Evolutionary conservation across 2,888 invertebrate genomes (phyloP).

Genomic region (Acholoe squamosa): DNA sequence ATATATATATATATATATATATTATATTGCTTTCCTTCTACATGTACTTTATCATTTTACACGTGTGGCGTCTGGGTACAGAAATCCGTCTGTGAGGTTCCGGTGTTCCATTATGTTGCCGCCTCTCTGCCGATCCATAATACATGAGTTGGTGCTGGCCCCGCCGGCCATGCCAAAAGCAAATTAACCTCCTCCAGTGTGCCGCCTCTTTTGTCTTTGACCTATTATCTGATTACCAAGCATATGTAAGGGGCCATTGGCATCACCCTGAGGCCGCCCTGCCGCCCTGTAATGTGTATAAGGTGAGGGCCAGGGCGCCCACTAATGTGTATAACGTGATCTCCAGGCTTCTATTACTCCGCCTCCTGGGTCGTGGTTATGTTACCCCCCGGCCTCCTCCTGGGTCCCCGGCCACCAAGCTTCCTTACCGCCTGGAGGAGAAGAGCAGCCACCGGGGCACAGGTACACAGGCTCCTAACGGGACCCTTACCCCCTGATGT

Average conservation of each 20-base stretch:
- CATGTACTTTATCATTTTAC: too few species aligned
- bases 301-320: constrained; percentile 51
- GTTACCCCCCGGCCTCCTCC: constrained; percentile 55
- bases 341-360: constrained; percentile 41
- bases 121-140: constrained; percentile 21
- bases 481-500: not conserved
- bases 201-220: constrained; percentile 53
- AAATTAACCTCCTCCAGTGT: constrained; percentile 54
- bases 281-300: constrained; percentile 43
- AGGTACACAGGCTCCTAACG: not conserved
- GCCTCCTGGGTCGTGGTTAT: constrained; percentile 49
- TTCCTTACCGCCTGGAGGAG: not conserved
- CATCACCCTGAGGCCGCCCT: not conserved
- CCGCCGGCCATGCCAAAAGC: constrained; percentile 52
- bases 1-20: too few species aligned
- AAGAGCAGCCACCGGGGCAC: not conserved
- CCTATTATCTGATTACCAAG: constrained; percentile 52
- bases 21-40: too few species aligned
- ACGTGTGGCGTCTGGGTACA: not conserved
- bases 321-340: constrained; percentile 60
- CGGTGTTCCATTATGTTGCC: constrained; percentile 4
- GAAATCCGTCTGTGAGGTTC: not conserved
- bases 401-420: constrained; percentile 14
- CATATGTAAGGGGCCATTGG: constrained; percentile 59
- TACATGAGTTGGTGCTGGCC: not conserved